Conservation (phyloP, 2,888 invertebrate species). For the Pollenia labialis region DNA sequence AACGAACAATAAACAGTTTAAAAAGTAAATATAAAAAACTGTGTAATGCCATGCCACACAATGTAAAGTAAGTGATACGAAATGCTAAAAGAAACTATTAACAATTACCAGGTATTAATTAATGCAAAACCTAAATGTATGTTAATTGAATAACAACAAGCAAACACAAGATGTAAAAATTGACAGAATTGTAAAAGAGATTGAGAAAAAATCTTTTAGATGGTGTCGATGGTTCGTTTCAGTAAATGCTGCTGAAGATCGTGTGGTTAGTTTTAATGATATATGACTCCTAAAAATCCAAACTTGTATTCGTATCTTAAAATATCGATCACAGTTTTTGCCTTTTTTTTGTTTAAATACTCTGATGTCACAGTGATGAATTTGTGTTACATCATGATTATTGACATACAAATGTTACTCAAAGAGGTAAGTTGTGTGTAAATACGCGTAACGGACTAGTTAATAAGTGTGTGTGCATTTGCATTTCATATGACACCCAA, state of each 20-base stretch:
- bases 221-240: constrained; percentile 1
- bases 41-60: background rate
- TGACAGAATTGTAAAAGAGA: constrained; percentile 1
- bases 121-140: constrained; percentile 41
- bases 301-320: background rate
- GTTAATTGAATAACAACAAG: constrained; percentile 43
- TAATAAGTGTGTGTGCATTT: constrained; percentile 1
- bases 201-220: background rate
- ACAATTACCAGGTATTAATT: constrained; percentile 58
- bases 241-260: background rate
- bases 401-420: no score
- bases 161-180: background rate
- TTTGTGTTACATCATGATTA: background rate
- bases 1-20: background rate
- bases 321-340: constrained; percentile 7
- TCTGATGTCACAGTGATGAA: background rate
- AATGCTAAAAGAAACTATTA: constrained; percentile 11
- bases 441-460: constrained; percentile 16
- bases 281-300: constrained; percentile 3
- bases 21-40: constrained; percentile 1
- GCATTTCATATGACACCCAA: constrained; percentile 59
- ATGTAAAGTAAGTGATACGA: background rate
- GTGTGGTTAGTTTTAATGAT: constrained; percentile 13
- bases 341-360: background rate
- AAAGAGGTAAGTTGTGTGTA: background rate